Base-by-base conservation (phyloP, 2,797 vertebrate species). In the Sebastes kiyomatsui region DNA sequence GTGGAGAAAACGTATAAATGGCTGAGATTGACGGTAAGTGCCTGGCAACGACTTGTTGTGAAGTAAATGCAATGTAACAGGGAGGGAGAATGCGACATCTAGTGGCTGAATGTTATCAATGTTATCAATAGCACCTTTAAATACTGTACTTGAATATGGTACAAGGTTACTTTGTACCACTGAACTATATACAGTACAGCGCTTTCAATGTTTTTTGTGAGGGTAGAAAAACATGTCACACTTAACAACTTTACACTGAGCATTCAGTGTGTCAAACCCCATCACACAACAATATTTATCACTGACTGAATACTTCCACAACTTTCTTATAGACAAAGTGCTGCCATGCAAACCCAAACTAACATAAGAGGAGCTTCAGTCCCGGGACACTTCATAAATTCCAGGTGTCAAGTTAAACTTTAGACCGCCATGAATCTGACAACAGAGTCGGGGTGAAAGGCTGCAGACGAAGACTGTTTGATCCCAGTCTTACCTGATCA, bases 361-460 rank as follows among this genome's bases (percentile, higher is more conserved):
- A 76, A 59, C 1, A 59, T 2, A 67, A 59, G 56, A 71, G 5
- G 18, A 49, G 32, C 20, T 72, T 62, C 23, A 52, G 71, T 60
- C 27, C 9, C 1, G 5, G 22, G 56, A 79, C 68, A 62, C 72
- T 61, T 73, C 64, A 86, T 82, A 49, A 74, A 67, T 56, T 82
- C 75, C 84, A 74, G 55, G 72, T 85, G 80, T 83, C 68, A 79
- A 49, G 60, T 81, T 80, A 54, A 79, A 73, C 58, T 72, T 79
- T 10, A 22, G 33, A 59, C 30, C 67, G 30, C 18, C 16, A 42
- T 30, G 55, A 28, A 69, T 52, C 46, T 73, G 46, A 69, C 56
- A 46, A 32, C 16, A 25, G 10, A 22, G 28, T 35, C 3, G 1
- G 2, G 6, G 12, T 32, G 58, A 71, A 28, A 61, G 25, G 18